Evolutionary conservation across 2,888 invertebrate genomes (phyloP).

Genomic region (Drosophila anomalata): DNA sequence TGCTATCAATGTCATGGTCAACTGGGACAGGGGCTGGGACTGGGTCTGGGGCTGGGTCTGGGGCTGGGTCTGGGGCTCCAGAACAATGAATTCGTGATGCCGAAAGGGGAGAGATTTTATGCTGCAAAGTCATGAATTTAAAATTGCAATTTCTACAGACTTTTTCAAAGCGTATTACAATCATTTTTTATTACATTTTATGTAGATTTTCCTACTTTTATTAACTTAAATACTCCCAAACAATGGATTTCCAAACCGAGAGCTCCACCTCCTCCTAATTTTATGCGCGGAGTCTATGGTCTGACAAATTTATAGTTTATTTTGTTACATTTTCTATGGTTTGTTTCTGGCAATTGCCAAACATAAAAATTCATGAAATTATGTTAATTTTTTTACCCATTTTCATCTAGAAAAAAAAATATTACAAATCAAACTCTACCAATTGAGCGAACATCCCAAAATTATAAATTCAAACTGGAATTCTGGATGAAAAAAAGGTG

Average conservation of each 20-base stretch:
- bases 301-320: conserved; percentile 72
- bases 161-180: neutral
- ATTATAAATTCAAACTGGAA: conserved; percentile 63
- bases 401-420: conserved; percentile 33
- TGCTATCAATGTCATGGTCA: conserved; percentile 70
- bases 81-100: conserved; percentile 19
- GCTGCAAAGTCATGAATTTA: conserved; percentile 4
- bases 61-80: neutral
- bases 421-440: conserved; percentile 51
- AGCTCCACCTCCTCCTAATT: conserved; percentile 35
- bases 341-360: conserved; percentile 69
- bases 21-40: conserved; percentile 3
- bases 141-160: neutral
- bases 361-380: conserved; percentile 55
- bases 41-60: conserved; percentile 1
- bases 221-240: neutral
- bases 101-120: neutral
- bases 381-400: conserved; percentile 61
- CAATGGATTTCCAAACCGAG: conserved; percentile 3
- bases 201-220: neutral
- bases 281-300: conserved; percentile 38
- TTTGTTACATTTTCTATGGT: conserved; percentile 67
- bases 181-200: neutral
- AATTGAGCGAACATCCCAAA: conserved; percentile 57
- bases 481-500: conserved; percentile 43